phyloP scores from a whole-genome alignment of 23 tunicate species.

The Botrylloides violaceus region DNA sequence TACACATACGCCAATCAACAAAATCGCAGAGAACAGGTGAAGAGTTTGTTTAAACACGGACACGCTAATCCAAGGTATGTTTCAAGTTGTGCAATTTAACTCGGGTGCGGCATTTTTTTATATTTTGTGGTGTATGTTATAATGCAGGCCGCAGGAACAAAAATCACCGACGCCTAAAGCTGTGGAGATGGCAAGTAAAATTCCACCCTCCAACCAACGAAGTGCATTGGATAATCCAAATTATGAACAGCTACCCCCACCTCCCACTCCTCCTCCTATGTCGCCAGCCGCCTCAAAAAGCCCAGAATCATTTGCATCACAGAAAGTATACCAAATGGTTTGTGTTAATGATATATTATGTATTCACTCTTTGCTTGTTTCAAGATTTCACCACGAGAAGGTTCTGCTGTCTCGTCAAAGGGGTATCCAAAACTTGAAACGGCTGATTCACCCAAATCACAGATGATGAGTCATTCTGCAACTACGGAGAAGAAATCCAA shows the following conservation, averaged over 20 bases:
- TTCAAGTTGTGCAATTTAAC: background rate
- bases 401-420: background rate
- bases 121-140: background rate
- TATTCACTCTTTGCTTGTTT: background rate
- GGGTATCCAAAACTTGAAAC: constrained; percentile 13
- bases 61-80: constrained; percentile 24
- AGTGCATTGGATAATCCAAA: constrained; percentile 59
- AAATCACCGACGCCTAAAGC: background rate
- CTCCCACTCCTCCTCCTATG: constrained; percentile 39
- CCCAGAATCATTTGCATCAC: background rate
- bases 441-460: constrained; percentile 6
- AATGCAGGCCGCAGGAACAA: background rate
- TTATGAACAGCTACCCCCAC: constrained; percentile 43
- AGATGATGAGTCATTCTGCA: constrained; percentile 13
- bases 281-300: constrained; percentile 4
- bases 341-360: background rate
- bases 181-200: background rate
- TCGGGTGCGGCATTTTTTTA: background rate
- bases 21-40: constrained; percentile 21
- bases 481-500: constrained; percentile 7
- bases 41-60: constrained; percentile 13
- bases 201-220: background rate
- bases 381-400: background rate
- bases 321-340: background rate
- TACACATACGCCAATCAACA: background rate